These are phyloP conservation scores for Hypothenemus hampei DNA, from an alignment of 1,140 invertebrate genomes.

Conservation along the genomic window DNA sequence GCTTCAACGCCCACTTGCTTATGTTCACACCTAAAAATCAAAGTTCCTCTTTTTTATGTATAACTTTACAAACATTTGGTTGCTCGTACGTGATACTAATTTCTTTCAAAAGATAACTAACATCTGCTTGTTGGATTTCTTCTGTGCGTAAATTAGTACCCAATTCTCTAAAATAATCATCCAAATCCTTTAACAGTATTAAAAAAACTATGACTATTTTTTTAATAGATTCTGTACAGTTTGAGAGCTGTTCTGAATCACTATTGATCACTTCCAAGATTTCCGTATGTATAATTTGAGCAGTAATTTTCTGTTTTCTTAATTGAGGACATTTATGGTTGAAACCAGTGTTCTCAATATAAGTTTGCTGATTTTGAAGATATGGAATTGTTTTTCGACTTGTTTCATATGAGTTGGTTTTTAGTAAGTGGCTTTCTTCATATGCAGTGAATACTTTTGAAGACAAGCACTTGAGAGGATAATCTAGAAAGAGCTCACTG, in stretches of 20 bases:
- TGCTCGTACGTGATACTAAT: too few species aligned
- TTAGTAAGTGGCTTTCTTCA: constrained; percentile 24
- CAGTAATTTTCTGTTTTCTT: constrained; percentile 18
- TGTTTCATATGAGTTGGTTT: constrained; percentile 16
- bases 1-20: constrained; percentile 3
- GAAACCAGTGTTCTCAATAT: constrained; percentile 17
- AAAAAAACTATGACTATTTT: constrained; percentile 21
- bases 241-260: constrained; percentile 16
- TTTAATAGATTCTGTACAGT: constrained; percentile 12
- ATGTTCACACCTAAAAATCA: background rate
- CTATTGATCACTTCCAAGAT: constrained; percentile 14
- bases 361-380: constrained; percentile 24
- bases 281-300: constrained; percentile 19
- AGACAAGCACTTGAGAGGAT: constrained; percentile 21
- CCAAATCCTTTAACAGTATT: constrained; percentile 25
- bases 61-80: too few species aligned
- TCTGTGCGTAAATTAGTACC: constrained; percentile 22
- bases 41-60: background rate
- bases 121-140: constrained; percentile 28
- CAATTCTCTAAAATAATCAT: constrained; percentile 16
- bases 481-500: constrained; percentile 25
- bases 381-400: constrained; percentile 23
- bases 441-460: constrained; percentile 12
- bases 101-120: constrained; percentile 15
- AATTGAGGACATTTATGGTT: constrained; percentile 13